A percentile compares a stretch with the other conserved stretches of the same genome.
Evolutionary conservation across 2,113 vertebrate species (phyloP).

Genomic region (Ia io): DNA sequence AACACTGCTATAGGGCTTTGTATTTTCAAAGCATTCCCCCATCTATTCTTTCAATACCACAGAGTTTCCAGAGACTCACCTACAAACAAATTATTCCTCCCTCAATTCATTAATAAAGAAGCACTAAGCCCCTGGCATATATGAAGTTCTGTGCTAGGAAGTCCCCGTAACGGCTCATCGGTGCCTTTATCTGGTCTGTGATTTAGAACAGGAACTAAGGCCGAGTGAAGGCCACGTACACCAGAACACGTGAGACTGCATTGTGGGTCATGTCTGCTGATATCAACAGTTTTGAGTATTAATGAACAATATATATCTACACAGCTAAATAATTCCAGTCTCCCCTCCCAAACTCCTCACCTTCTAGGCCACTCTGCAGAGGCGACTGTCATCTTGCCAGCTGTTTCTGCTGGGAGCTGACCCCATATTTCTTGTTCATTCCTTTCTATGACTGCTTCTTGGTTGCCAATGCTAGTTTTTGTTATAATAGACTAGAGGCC

Average conservation of each 20-base stretch:
- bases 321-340: not conserved
- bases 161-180: not conserved
- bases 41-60: not conserved
- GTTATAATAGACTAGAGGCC: not conserved
- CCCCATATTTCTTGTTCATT: not conserved
- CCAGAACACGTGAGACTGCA: not conserved
- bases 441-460: not conserved
- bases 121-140: accelerated
- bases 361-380: not conserved
- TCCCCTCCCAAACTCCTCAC: not conserved
- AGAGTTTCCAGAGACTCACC: not conserved
- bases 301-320: not conserved
- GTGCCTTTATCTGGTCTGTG: not conserved
- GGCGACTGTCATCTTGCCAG: not conserved
- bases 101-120: not conserved
- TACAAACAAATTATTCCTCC: not conserved
- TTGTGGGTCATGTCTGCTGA: not conserved
- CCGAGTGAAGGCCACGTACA: not conserved
- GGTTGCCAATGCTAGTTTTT: not conserved
- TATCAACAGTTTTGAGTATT: not conserved
- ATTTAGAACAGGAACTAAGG: not conserved
- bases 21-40: not conserved
- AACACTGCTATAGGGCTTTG: not conserved
- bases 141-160: not conserved
- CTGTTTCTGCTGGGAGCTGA: too few species aligned